Evolutionary conservation across 2,888 invertebrate species (phyloP), one percentile per base, ranked within the genome.

Genomic region (Troides helena): DNA sequence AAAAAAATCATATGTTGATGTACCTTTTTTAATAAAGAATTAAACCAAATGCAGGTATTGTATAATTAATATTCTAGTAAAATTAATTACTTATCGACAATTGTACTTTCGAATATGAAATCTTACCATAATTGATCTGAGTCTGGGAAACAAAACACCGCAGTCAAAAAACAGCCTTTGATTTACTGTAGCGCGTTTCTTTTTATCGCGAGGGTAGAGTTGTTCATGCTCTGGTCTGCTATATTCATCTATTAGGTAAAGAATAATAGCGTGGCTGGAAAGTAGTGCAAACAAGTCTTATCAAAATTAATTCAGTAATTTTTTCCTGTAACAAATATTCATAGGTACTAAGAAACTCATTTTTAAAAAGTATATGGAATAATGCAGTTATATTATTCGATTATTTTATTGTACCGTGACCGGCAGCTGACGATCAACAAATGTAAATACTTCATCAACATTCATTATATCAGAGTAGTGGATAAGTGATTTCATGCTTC

Each of bases 211-310:
- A 0, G 91, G 91, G 67, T 90, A 91, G 0, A 90, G 74, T 21
- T 81, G 71, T 0, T 75, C 73, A 70, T 90, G 87, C 67, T 86
- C 80, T 1, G 84, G 77, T 72, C 79, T 85, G 1, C 82, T 85
- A 72, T 90, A 87, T 72, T 87, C 87, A 8, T 90, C 88, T 67
- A 89, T 72, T 1, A 92, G 75, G 70, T 91, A 92, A 3, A 91
- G 73, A 1, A 87, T 84, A 72, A 92, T 92, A 4, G 91, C 90
- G 71, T 92, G 91, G 72, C 91, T 92, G 80, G 58, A 86, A 86
- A 25, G 57, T 2, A 14, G 23, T 58, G 12, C 18, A 14, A 25
- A 25, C 6, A 50, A 2, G 23, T n/a, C 12, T 36, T 60, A 36
- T 65, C 59, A n/a, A 64, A 53, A n/a, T 53, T 1, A 53, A 18